These are phyloP conservation scores for Leptothorax acervorum DNA, from an alignment of 2,888 invertebrate genomes.

Conservation along the genomic window DNA sequence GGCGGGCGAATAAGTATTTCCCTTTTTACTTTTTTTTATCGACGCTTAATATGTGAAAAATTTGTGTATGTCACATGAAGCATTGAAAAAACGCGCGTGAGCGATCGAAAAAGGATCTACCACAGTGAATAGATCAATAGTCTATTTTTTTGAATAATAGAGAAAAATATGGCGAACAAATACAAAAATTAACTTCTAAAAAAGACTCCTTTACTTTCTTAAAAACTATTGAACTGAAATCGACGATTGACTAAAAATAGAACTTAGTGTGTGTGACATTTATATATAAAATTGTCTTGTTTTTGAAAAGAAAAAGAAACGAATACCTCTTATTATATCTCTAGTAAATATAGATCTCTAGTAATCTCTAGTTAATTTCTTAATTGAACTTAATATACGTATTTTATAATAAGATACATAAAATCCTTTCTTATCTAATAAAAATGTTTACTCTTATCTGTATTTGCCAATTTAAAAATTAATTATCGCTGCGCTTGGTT, in stretches of 20 bases:
- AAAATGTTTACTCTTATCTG: too few species aligned
- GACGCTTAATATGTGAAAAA: constrained; percentile 36
- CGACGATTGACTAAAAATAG: not conserved
- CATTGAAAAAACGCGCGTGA: constrained; percentile 7
- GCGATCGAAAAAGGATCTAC: constrained; percentile 51
- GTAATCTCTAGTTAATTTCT: not conserved
- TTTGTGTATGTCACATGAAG: constrained; percentile 5
- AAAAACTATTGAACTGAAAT: not conserved
- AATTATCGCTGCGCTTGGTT: not conserved
- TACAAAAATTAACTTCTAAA: not conserved
- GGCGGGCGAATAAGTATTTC: constrained; percentile 21
- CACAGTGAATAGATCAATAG: not conserved
- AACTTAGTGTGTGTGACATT: not conserved
- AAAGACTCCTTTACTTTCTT: not conserved
- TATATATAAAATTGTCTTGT: not conserved
- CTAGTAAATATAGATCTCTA: not conserved
- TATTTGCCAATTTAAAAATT: not conserved
- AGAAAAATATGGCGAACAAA: not conserved
- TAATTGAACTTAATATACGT: constrained; percentile 1
- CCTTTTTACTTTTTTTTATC: constrained; percentile 35
- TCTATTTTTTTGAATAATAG: not conserved
- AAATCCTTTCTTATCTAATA: too few species aligned
- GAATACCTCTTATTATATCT: not conserved
- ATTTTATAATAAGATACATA: not conserved
- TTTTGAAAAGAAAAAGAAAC: not conserved